phyloP scores from a whole-genome alignment of 1,140 invertebrate genomes.

The Gonatopus flavifemur region DNA sequence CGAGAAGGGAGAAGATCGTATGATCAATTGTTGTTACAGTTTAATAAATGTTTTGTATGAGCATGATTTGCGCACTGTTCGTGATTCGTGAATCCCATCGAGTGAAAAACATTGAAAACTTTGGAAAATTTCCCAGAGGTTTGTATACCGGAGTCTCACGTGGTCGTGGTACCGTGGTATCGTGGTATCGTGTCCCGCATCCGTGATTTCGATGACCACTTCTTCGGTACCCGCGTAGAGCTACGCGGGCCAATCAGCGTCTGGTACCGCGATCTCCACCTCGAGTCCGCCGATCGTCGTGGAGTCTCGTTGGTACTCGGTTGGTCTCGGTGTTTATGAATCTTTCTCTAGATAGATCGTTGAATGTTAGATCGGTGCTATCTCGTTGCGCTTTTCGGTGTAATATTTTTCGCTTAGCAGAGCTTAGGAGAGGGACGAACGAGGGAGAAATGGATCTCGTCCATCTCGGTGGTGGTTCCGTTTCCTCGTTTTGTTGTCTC shows the following conservation, averaged over 20 bases:
- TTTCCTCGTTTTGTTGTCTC: constrained; percentile 28
- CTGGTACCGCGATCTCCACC: constrained; percentile 16
- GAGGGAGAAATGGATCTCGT: constrained; percentile 14
- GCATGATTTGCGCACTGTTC: too few species aligned
- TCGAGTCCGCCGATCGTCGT: constrained; percentile 21
- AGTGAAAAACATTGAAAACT: too few species aligned
- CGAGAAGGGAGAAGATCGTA: too few species aligned
- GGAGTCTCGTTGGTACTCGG: constrained; percentile 26
- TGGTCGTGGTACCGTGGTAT: constrained; percentile 27
- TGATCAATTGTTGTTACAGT: too few species aligned
- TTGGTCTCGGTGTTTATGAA: constrained; percentile 23
- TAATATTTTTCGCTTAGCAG: constrained; percentile 1
- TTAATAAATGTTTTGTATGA: too few species aligned
- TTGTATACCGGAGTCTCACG: too few species aligned
- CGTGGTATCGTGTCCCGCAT: constrained; percentile 40
- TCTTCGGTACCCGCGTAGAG: too few species aligned
- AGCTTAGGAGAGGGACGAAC: constrained; percentile 8
- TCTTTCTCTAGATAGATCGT: too few species aligned
- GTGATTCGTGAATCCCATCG: too few species aligned
- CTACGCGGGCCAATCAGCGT: constrained; percentile 34
- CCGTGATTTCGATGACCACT: constrained; percentile 31
- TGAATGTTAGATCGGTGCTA: constrained; percentile 19
- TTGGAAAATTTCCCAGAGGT: too few species aligned
- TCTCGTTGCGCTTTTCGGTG: constrained; percentile 23
- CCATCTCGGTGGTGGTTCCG: constrained; percentile 26